These are phyloP conservation scores for Rotaria macrura DNA, from an alignment of 2,888 invertebrate species.

Conservation along the genomic window DNA sequence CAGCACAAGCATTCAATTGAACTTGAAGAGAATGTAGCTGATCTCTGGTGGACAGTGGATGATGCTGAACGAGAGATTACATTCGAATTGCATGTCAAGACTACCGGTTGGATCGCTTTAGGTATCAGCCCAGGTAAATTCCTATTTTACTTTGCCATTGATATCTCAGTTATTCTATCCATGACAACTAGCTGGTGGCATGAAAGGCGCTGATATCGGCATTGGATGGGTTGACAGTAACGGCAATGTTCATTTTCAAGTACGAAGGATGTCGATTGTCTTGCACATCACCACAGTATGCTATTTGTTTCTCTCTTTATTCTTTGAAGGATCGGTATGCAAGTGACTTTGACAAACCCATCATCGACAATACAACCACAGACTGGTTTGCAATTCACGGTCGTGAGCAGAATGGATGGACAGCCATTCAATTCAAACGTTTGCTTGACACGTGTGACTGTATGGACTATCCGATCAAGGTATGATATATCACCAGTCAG, in stretches of 20 bases:
- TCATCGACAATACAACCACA: conserved; percentile 22
- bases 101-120: conserved; percentile 24
- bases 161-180: too few relatives aligned
- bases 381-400: conserved; percentile 27
- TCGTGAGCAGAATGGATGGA: conserved; percentile 30
- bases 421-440: conserved; percentile 32
- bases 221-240: conserved; percentile 65
- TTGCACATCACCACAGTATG: too few relatives aligned
- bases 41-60: background rate
- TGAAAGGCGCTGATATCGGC: conserved; percentile 73
- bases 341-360: background rate
- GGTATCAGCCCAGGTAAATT: conserved; percentile 24
- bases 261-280: too few relatives aligned
- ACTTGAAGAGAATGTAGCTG: too few relatives aligned
- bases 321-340: conserved; percentile 29
- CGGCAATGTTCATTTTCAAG: conserved; percentile 36
- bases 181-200: conserved; percentile 54
- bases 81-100: conserved; percentile 23
- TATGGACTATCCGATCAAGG: conserved; percentile 25
- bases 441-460: conserved; percentile 30
- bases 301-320: too few relatives aligned
- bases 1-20: too few relatives aligned
- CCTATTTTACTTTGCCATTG: too few relatives aligned
- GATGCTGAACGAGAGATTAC: conserved; percentile 15
- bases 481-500: background rate